Evolutionary conservation across 2,888 invertebrate genomes (phyloP).

Genomic region (Habrosyne pyritoides): DNA sequence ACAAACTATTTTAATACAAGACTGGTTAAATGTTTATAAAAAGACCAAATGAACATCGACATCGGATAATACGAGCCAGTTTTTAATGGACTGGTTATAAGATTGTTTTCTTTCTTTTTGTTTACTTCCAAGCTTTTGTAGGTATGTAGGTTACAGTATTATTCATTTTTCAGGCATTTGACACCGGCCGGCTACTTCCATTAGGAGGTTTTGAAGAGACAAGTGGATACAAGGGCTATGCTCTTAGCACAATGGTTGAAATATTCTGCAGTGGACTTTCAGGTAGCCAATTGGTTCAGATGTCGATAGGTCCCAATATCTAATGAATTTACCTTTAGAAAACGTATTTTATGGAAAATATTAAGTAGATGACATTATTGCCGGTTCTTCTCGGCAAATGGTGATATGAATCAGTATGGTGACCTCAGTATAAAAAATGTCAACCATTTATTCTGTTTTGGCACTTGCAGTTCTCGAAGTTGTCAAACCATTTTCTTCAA

Average conservation of each 20-base stretch:
- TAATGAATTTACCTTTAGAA: too few relatives aligned
- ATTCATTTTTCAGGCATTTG: conserved; percentile 73
- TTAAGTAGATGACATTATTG: too few relatives aligned
- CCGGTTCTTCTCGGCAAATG: too few relatives aligned
- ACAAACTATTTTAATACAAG: not conserved
- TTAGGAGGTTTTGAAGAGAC: conserved; percentile 89
- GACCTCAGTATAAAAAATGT: too few relatives aligned
- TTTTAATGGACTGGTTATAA: not conserved
- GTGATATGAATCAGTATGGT: too few relatives aligned
- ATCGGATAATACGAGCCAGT: too few relatives aligned
- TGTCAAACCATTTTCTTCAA: too few relatives aligned
- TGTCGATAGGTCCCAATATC: too few relatives aligned
- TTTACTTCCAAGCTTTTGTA: not conserved
- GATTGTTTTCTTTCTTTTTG: not conserved
- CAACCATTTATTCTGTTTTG: too few relatives aligned
- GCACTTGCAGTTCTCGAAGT: too few relatives aligned
- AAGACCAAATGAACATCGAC: not conserved
- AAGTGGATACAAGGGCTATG: conserved; percentile 95
- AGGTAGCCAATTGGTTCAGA: conserved; percentile 58
- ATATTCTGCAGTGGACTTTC: conserved; percentile 92
- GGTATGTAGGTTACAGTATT: not conserved
- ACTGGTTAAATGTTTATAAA: not conserved
- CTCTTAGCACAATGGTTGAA: conserved; percentile 92
- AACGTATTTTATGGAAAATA: too few relatives aligned
- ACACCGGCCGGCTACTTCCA: conserved; percentile 85